Conservation (phyloP, 2,888 invertebrate genomes). For the Tenodera sinensis region DNA sequence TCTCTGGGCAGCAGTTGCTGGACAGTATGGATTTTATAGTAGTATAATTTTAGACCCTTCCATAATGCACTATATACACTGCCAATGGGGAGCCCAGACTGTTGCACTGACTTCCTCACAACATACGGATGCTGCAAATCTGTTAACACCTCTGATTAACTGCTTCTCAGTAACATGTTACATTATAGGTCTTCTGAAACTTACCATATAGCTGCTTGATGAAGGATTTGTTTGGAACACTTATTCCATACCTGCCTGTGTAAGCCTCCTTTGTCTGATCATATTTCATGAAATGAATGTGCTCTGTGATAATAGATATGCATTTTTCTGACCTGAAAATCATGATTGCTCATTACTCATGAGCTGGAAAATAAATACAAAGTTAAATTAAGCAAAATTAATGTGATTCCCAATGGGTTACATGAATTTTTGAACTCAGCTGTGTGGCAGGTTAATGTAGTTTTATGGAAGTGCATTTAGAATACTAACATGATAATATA, state of each 20-base stretch:
- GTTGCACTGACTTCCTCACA: background rate
- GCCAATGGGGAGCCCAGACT: background rate
- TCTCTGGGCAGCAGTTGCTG: slow-evolving; percentile 6
- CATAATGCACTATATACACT: background rate
- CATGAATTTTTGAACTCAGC: too few relatives aligned
- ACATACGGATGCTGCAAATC: background rate
- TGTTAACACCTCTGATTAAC: background rate
- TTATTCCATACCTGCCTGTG: background rate
- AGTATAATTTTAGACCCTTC: background rate
- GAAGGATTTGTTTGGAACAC: background rate
- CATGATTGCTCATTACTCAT: background rate
- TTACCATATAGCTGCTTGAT: background rate
- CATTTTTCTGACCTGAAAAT: background rate
- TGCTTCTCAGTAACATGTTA: background rate
- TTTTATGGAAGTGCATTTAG: too few relatives aligned
- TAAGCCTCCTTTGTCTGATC: background rate
- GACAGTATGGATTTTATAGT: background rate
- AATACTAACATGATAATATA: too few relatives aligned
- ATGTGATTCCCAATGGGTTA: too few relatives aligned
- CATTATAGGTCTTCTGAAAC: background rate
- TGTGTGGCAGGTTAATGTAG: too few relatives aligned
- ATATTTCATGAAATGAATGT: background rate
- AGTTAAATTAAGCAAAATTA: too few relatives aligned
- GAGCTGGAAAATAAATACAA: background rate
- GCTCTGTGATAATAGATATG: background rate